A percentile compares a stretch with the other conserved stretches of the same genome.
These are phyloP conservation scores for Dorcus hopei DNA, from an alignment of 2,888 invertebrate species.

Conservation along the genomic window DNA sequence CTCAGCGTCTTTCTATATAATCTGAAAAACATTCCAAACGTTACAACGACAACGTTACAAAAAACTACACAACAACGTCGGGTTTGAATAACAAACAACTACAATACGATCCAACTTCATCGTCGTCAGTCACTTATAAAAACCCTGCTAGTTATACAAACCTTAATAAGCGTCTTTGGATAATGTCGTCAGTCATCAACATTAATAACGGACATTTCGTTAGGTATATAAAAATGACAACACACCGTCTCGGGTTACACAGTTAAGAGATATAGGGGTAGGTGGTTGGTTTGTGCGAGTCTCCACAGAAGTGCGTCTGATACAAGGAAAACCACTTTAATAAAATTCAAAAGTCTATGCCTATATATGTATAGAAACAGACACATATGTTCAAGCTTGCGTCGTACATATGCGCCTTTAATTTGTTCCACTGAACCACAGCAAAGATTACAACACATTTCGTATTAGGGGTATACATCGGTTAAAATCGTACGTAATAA, in stretches of 20 bases:
- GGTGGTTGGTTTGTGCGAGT: not conserved
- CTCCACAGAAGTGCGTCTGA: not conserved
- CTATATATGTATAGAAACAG: not conserved
- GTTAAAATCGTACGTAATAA: too few species aligned
- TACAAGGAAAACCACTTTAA: not conserved
- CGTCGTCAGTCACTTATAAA: constrained; percentile 26
- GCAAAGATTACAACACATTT: not conserved
- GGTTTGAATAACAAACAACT: constrained; percentile 19
- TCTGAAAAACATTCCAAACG: constrained; percentile 30
- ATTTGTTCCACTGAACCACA: constrained; percentile 21
- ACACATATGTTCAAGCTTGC: not conserved
- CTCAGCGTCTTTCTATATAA: constrained; percentile 36
- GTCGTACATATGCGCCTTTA: not conserved
- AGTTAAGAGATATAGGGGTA: too few species aligned
- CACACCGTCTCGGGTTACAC: too few species aligned
- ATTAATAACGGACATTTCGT: constrained; percentile 7
- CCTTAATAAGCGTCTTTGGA: constrained; percentile 17
- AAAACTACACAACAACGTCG: constrained; percentile 32
- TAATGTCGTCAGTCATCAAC: constrained; percentile 5
- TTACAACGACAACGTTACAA: constrained; percentile 33
- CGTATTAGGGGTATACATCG: too few species aligned
- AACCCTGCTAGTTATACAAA: constrained; percentile 25
- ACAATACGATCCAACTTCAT: constrained; percentile 13
- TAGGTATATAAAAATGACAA: too few species aligned
- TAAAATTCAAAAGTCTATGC: not conserved